Percentiles rank a stretch among this genome's conserved stretches.
Evolutionary conservation across 1,140 invertebrate genomes (phyloP).

Genomic region (Leptinotarsa undecemlineata): DNA sequence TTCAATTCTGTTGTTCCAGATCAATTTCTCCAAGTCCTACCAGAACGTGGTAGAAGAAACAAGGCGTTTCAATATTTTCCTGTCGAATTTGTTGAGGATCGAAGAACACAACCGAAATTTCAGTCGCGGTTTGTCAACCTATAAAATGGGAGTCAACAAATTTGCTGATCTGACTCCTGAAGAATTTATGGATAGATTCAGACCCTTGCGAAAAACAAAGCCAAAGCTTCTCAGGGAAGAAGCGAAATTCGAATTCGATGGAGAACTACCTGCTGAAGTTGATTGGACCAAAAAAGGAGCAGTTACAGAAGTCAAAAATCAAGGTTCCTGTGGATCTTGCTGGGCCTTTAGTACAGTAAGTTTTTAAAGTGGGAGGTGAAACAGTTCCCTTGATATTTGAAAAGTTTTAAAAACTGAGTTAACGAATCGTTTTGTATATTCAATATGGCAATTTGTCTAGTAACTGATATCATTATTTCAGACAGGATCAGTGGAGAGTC

Average conservation of each 20-base stretch:
- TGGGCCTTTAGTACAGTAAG: slow-evolving; percentile 33
- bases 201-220: too few relatives aligned
- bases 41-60: slow-evolving; percentile 64
- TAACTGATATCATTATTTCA: not conserved
- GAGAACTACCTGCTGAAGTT: not conserved
- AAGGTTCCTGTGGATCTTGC: slow-evolving; percentile 26
- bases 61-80: slow-evolving; percentile 81
- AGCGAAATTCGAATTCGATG: not conserved
- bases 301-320: slow-evolving; percentile 37
- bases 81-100: slow-evolving; percentile 81
- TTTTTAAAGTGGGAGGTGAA: not conserved
- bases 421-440: not conserved
- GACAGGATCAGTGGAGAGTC: slow-evolving; percentile 19
- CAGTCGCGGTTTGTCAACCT: slow-evolving; percentile 66
- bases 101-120: slow-evolving; percentile 74
- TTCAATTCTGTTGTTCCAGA: not conserved
- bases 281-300: slow-evolving; percentile 46
- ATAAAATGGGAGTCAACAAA: slow-evolving; percentile 73
- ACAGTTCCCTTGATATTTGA: not conserved
- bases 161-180: slow-evolving; percentile 82
- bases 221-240: not conserved
- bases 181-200: slow-evolving; percentile 67
- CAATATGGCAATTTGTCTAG: not conserved
- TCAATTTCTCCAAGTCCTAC: not conserved
- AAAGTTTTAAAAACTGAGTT: not conserved